Conservation (phyloP, 1,140 invertebrate species). For the Oncopeltus fasciatus region DNA sequence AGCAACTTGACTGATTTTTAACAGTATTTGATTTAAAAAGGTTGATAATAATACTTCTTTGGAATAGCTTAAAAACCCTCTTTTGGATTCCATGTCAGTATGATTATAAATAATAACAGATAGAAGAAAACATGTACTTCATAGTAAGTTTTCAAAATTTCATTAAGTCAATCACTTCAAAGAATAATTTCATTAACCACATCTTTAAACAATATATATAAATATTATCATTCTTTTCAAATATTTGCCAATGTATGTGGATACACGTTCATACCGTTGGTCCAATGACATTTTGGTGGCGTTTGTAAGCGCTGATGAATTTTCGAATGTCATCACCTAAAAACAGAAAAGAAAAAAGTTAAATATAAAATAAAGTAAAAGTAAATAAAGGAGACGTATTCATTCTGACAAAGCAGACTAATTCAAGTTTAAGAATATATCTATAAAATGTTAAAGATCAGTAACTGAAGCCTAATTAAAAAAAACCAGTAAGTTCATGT, state of each 20-base stretch:
- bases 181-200: neutral
- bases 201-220: neutral
- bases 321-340: conserved; percentile 8
- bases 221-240: neutral
- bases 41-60: neutral
- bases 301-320: neutral
- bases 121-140: neutral
- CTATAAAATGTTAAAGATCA: too few species aligned
- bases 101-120: neutral
- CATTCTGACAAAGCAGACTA: too few species aligned
- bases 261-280: conserved; percentile 1
- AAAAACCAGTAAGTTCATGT: too few species aligned
- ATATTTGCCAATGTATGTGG: neutral
- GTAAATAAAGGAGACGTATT: too few species aligned
- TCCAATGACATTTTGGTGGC: conserved; percentile 6
- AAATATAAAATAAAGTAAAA: too few species aligned
- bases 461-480: too few species aligned
- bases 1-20: too few species aligned
- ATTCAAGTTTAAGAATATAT: too few species aligned
- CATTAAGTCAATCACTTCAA: neutral
- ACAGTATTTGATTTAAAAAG: too few species aligned
- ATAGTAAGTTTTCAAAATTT: neutral
- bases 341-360: neutral
- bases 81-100: neutral
- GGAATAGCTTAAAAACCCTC: neutral